Percentiles rank a stretch among this genome's conserved stretches.
Evolutionary conservation across 2,113 vertebrate species (phyloP).

Genomic region (Pelobates fuscus): DNA sequence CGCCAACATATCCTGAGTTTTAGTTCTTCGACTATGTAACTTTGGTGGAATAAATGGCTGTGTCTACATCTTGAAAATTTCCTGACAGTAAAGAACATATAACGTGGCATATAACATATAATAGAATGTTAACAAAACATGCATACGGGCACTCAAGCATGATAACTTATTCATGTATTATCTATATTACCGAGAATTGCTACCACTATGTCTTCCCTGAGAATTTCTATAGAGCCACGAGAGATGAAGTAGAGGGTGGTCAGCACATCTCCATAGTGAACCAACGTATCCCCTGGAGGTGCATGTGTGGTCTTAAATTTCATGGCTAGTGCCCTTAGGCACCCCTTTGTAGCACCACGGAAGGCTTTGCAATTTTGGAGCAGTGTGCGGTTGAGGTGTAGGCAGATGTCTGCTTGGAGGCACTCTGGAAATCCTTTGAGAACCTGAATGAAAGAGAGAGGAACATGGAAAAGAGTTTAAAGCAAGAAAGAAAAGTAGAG

Average conservation of each 20-base stretch:
- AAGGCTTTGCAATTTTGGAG: slow-evolving; percentile 94
- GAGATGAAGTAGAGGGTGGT: slow-evolving; percentile 97
- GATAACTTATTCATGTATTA: too few species aligned
- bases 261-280: slow-evolving; percentile 93
- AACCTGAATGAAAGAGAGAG: slow-evolving; percentile 70
- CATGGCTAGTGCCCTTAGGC: slow-evolving; percentile 90
- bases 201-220: slow-evolving; percentile 90
- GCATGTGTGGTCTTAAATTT: slow-evolving; percentile 95
- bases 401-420: slow-evolving; percentile 96
- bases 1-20: too few species aligned
- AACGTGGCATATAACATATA: too few species aligned
- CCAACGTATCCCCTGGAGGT: slow-evolving; percentile 90
- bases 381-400: slow-evolving; percentile 91
- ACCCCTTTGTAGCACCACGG: slow-evolving; percentile 90
- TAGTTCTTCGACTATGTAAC: too few species aligned
- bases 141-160: too few species aligned
- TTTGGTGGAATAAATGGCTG: too few species aligned
- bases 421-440: slow-evolving; percentile 97
- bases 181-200: slow-evolving; percentile 85
- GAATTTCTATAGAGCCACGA: slow-evolving; percentile 94
- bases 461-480: slow-evolving; percentile 12
- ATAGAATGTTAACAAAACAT: too few species aligned
- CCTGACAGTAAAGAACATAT: too few species aligned
- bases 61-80: too few species aligned
- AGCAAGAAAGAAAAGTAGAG: background rate